Percentiles rank a stretch among this genome's conserved stretches.
Evolutionary conservation across 2,888 invertebrate genomes (phyloP).

Genomic region (Drosophila paracracens): DNA sequence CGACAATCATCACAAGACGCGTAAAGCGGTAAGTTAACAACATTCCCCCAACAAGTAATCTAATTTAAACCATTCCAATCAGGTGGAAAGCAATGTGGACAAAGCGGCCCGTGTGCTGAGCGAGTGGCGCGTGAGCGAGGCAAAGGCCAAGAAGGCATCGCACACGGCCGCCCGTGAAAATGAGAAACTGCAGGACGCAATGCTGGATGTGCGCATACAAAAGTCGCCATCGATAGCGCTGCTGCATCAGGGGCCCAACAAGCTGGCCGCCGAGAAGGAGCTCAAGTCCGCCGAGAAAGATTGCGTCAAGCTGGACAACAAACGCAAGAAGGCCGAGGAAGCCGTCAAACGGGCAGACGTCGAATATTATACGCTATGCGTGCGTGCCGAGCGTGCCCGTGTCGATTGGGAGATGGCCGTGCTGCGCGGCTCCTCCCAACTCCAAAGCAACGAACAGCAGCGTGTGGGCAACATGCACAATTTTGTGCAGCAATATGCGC

Average conservation of each 20-base stretch:
- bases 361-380: conserved; percentile 96
- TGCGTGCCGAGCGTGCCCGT: conserved; percentile 94
- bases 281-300: conserved; percentile 88
- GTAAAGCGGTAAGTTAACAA: conserved; percentile 87
- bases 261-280: conserved; percentile 84
- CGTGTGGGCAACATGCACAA: conserved; percentile 92
- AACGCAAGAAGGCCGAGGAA: conserved; percentile 95
- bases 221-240: conserved; percentile 85
- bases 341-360: conserved; percentile 96
- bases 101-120: conserved; percentile 92
- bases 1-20: conserved; percentile 89
- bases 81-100: conserved; percentile 92
- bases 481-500: conserved; percentile 88
- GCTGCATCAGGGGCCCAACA: conserved; percentile 83
- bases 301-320: conserved; percentile 92
- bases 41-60: background rate
- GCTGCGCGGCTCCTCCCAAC: conserved; percentile 92
- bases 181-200: conserved; percentile 94
- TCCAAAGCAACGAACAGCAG: conserved; percentile 96
- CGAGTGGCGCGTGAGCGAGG: conserved; percentile 94
- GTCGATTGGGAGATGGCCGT: conserved; percentile 97
- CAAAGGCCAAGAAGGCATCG: conserved; percentile 95
- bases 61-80: conserved; percentile 29
- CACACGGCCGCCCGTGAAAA: conserved; percentile 95
- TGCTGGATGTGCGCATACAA: conserved; percentile 86